Base-by-base conservation (phyloP, 2,888 invertebrate genomes). In the Heteropelma amictum region DNA sequence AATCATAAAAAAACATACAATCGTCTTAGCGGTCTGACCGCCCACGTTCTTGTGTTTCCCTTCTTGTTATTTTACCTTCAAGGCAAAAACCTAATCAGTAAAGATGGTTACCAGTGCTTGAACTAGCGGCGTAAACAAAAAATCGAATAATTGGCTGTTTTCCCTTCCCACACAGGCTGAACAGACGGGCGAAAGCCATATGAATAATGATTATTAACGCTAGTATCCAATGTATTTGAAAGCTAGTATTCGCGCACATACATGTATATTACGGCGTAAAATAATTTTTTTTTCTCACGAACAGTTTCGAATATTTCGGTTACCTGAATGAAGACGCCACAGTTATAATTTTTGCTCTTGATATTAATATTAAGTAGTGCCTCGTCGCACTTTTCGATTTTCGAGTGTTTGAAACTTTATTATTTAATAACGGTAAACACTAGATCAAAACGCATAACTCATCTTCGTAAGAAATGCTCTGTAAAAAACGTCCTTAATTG, bases 121-220 rank as follows among this genome's bases (percentile, higher is more conserved):
- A 47, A 42, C 35, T n/a, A n/a, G 47, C 14, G n/a, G 14, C 26
- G 33, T 10, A 28, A 17, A 68, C 54, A 63, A 54, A 73, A 72
- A 49, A 73, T 65, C 56, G 45, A 33, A 35, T 69, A 78, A 78
- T 78, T 76, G 72, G 54, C 40, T 68, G 63, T 56, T 76, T n/a
- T 78, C 78, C 78, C 71, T 78, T 78, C 78, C 61, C 78, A 78
- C 78, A 78, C 73, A 30, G 38, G 6, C 63, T 51, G 54, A 49
- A 45, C 30, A 67, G 54, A 72, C 67, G n/a, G n/a, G n/a, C n/a
- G 67, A 68, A 51, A 76, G 61, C 74, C 76, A 76, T 69, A 72
- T 72, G 45, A 69, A 74, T 53, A 64, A 69, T 74, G 64, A 74
- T 74, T 69, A 53, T 61, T 47, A 45, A 38, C 35, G 60, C 30